Base-by-base conservation (phyloP, 23 tunicate genomes). In the Trididemnum nubilum region DNA sequence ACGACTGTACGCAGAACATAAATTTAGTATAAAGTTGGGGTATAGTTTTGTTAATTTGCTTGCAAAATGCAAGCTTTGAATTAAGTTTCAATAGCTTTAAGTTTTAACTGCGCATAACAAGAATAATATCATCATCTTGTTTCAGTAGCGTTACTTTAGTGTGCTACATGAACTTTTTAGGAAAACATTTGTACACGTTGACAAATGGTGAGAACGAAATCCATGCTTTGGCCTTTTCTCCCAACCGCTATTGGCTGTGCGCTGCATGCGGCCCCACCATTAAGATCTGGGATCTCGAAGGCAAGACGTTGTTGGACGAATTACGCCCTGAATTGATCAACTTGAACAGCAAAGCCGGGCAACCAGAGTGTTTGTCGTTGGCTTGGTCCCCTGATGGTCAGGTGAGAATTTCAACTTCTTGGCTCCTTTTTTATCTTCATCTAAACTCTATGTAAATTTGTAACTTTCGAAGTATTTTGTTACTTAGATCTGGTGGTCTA, bases 261-360 rank as follows among this genome's bases (percentile, higher is more conserved):
- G 99, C 96, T 64, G 99, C 99, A 2, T 90, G 96, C 66, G 99
- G 99, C 3, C 96, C 96, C 26, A 92, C 92, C 71, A 94, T 95
- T 57, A 95, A 95, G 82, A 95, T 95, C 71, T 95, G 99, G 99
- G 99, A 95, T 77, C 73, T 95, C 73, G 99, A 95, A 86, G 96
- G 95, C 49, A 95, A 95, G 79, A 88, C 89, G 52, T 35, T 95
- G 3, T 93, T 95, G n/a, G 99, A 95, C 65, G 99, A 95, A 79
- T 82, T 95, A 31, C 86, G 90, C 60, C 99, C 99, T 2, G 99
- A 95, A 74, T 64, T 95, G 51, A 87, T 89, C 71, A 88, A 94
- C 86, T 77, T 85, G 40, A 88, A 89, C 77, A 92, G 92, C 87
- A 90, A 95, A 36, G 90, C 96, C 52, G 86, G 86, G 35, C 92